phyloP scores from a whole-genome alignment of 23 tunicate species.

The Halocynthia aurantium region DNA sequence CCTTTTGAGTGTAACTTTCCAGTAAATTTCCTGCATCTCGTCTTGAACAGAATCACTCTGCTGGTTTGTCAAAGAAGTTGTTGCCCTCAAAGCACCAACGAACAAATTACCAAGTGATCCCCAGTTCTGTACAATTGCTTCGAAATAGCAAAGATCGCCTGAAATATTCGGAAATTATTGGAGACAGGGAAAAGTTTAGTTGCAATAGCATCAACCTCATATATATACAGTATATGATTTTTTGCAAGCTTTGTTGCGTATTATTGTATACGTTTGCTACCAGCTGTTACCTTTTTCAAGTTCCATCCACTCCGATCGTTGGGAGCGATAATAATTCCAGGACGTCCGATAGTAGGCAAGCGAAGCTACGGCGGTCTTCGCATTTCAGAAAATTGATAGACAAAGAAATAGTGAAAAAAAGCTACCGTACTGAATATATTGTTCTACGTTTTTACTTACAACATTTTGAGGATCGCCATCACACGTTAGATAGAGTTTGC shows the following conservation, averaged over 20 bases:
- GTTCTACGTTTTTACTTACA: slow-evolving; percentile 13
- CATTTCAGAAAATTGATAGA: not conserved
- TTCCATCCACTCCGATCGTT: slow-evolving; percentile 13
- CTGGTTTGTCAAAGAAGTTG: slow-evolving; percentile 11
- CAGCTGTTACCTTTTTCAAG: slow-evolving; percentile 7
- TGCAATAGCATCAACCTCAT: too few relatives aligned
- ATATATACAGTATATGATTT: too few relatives aligned
- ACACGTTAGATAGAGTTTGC: slow-evolving; percentile 20
- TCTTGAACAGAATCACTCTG: slow-evolving; percentile 2
- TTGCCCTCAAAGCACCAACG: slow-evolving; percentile 4
- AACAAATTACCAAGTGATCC: not conserved
- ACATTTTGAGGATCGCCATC: slow-evolving; percentile 34
- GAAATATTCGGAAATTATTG: not conserved
- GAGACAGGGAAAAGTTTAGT: not conserved
- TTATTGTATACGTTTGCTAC: not conserved
- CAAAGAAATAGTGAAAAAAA: not conserved
- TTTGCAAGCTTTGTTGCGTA: not conserved
- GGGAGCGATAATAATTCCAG: not conserved
- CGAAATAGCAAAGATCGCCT: slow-evolving; percentile 14
- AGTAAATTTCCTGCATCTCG: not conserved
- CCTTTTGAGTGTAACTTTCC: not conserved
- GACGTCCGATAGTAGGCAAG: not conserved
- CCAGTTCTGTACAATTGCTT: slow-evolving; percentile 3
- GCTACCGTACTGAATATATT: not conserved
- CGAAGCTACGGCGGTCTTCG: not conserved